Evolutionary conservation across 2,888 invertebrate species (phyloP), one percentile per base, ranked within the genome.

Genomic region (Eutolmus rufibarbis): DNA sequence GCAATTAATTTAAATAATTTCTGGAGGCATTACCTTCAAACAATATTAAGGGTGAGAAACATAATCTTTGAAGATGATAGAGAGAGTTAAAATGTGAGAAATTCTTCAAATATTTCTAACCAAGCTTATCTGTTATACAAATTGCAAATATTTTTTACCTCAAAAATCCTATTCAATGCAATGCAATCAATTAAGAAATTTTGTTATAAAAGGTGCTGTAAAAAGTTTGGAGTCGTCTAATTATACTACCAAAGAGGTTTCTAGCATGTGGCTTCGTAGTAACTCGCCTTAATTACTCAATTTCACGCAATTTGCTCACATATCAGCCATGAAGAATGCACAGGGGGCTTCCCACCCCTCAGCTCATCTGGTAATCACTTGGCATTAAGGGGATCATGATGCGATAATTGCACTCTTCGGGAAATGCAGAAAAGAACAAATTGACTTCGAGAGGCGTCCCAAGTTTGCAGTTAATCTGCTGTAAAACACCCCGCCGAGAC

Each of bases 331-430:
- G 28, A 56, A 51, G 5, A 9, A 23, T 31, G n/a, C 8, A 1
- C 2, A 43, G 12, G 14, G 23, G 56, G 31, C 16, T 81, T 56
- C 34, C 81, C 56, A 19, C 66, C 37, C 34, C 28, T 34, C 19
- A 82, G 37, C 37, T 37, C 82, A 82, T 57, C 82, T 56, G 51
- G 28, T 57, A 82, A 82, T 82, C 82, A 57, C 57, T 34, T 82
- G 34, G 57, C 23, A 82, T 79, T 79, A 79, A 23, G 34, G 43
- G 78, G 43, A 77, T 34, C 43, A 51, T 66, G 82, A 66, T 37
- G 66, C 40, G 82, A 82, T 82, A 82, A 82, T 82, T 82, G 82
- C 57, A 34, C 82, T 82, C 51, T 56, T 82, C 19, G 57, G 31
- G 66, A 51, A 31, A 28, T 81, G 23, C 40, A 46, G 4, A 79